phyloP scores from a whole-genome alignment of 2,888 invertebrate genomes.

The Cataglyphis altisquamis region DNA sequence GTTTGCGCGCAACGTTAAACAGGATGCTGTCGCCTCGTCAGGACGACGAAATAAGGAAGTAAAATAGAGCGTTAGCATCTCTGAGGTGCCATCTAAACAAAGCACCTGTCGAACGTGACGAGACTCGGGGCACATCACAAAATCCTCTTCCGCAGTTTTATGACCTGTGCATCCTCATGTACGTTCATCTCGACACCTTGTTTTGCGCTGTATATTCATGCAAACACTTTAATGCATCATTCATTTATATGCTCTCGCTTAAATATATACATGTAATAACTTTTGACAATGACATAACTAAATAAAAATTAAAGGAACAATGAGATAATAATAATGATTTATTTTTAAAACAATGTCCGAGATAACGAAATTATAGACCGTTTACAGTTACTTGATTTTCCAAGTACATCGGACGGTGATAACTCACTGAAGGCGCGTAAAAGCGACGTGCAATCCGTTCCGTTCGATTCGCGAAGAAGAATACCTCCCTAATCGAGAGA shows the following conservation, averaged over 20 bases:
- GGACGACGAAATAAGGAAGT: constrained; percentile 60
- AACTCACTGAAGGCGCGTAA: constrained; percentile 31
- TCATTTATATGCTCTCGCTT: not conserved
- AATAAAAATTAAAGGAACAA: not conserved
- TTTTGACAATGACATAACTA: not conserved
- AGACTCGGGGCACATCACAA: constrained; percentile 55
- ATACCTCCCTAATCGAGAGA: constrained; percentile 49
- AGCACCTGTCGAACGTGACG: constrained; percentile 71
- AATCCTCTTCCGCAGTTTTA: constrained; percentile 53
- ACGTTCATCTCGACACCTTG: not conserved
- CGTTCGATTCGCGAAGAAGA: constrained; percentile 40
- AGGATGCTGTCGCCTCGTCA: not conserved
- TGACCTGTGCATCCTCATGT: not conserved
- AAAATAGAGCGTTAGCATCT: constrained; percentile 58
- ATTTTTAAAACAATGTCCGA: not conserved
- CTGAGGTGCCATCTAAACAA: constrained; percentile 39
- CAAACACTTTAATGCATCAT: not conserved
- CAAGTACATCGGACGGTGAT: constrained; percentile 12
- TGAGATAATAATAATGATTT: not conserved
- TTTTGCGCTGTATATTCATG: not conserved
- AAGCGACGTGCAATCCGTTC: constrained; percentile 38
- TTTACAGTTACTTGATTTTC: not conserved
- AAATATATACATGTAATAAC: not conserved
- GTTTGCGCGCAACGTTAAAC: constrained; percentile 23
- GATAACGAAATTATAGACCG: constrained; percentile 2